phyloP scores from a whole-genome alignment of 2,797 vertebrate genomes.

The Choloepus didactylus region DNA sequence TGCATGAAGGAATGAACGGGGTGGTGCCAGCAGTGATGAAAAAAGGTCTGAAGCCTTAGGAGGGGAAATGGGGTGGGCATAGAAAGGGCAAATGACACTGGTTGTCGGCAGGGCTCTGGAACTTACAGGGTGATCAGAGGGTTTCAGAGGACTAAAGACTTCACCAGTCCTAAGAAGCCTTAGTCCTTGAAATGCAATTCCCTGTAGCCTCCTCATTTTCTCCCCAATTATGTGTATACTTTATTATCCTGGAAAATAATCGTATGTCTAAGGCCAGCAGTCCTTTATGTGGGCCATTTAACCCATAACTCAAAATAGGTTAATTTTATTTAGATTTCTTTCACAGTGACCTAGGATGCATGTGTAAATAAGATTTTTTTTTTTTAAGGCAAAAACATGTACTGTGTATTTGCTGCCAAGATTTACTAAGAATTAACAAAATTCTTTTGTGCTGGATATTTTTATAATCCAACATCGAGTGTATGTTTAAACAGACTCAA shows the following conservation, averaged over 20 bases:
- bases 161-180: not conserved
- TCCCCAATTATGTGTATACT: not conserved
- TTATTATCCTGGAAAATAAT: conserved; percentile 33
- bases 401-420: not conserved
- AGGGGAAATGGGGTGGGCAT: not conserved
- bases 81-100: not conserved
- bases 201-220: not conserved
- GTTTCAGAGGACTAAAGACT: not conserved
- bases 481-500: not conserved
- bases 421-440: conserved; percentile 39
- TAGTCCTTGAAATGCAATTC: not conserved
- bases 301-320: not conserved
- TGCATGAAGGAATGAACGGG: not conserved
- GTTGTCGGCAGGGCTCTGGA: fast-evolving
- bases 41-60: not conserved
- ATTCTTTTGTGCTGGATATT: conserved; percentile 44
- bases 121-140: not conserved
- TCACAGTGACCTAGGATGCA: not conserved
- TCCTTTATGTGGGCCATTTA: not conserved
- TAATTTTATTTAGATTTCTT: conserved; percentile 57
- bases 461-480: not conserved
- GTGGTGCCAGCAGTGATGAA: not conserved
- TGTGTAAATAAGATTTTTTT: not conserved
- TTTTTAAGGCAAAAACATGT: not conserved
- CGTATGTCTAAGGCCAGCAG: not conserved